Percentiles rank a stretch among this genome's conserved stretches.
phyloP scores from a whole-genome alignment of 2,888 invertebrate genomes.

The Mimachlamys varia region DNA sequence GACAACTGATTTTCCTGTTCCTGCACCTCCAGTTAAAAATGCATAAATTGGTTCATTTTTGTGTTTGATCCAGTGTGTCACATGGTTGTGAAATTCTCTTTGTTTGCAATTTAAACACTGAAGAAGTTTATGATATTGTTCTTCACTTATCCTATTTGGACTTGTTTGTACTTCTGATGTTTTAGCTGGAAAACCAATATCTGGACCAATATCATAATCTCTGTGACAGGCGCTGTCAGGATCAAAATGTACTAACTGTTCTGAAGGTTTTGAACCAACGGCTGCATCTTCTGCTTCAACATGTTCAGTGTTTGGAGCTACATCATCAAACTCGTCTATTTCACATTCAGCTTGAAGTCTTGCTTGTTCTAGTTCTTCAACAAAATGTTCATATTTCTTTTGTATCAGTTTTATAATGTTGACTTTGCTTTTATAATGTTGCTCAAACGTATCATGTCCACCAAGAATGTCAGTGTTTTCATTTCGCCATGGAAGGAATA shows the following conservation, averaged over 20 bases:
- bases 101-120: conserved; percentile 50
- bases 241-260: conserved; percentile 54
- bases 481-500: conserved; percentile 54
- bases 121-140: conserved; percentile 47
- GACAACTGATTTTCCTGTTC: conserved; percentile 59
- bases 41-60: conserved; percentile 56
- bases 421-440: conserved; percentile 46
- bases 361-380: conserved; percentile 34
- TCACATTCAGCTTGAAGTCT: no score
- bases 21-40: conserved; percentile 59
- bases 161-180: conserved; percentile 37
- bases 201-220: conserved; percentile 56
- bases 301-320: conserved; percentile 24
- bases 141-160: conserved; percentile 48
- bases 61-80: conserved; percentile 51
- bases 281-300: conserved; percentile 50
- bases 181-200: conserved; percentile 46
- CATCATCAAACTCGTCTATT: no score
- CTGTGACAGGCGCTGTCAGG: conserved; percentile 48
- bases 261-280: conserved; percentile 47
- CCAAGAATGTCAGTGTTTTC: conserved; percentile 50
- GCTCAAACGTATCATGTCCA: conserved; percentile 47
- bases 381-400: conserved; percentile 51
- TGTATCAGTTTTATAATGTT: conserved; percentile 44
- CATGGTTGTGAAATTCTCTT: conserved; percentile 55